phyloP scores from a whole-genome alignment of 2,113 vertebrate species.

The Oenanthe oenanthe region DNA sequence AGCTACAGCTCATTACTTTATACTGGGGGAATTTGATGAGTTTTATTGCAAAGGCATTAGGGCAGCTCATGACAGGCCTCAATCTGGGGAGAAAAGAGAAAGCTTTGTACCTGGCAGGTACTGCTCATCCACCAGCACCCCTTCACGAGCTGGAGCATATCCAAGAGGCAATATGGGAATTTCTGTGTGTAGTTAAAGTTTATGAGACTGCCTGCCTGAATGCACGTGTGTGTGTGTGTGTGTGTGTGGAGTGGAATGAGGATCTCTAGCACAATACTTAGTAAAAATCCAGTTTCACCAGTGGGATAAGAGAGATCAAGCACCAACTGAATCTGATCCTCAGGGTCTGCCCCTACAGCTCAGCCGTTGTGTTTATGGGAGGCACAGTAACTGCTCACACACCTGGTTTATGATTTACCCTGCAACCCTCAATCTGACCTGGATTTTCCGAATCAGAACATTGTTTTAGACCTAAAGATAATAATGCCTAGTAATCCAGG shows the following conservation, averaged over 20 bases:
- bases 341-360: not conserved
- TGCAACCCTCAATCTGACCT: not conserved
- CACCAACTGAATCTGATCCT: not conserved
- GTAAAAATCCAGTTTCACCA: constrained; percentile 7
- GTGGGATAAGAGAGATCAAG: not conserved
- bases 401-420: not conserved
- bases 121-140: not conserved
- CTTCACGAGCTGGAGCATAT: not conserved
- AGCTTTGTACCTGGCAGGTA: constrained; percentile 31
- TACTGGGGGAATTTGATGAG: constrained; percentile 6
- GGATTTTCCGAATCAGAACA: constrained; percentile 30
- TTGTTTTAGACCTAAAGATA: constrained; percentile 13
- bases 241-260: not conserved
- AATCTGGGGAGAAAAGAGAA: not conserved
- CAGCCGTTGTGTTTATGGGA: not conserved
- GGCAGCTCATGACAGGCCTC: constrained; percentile 1
- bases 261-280: not conserved
- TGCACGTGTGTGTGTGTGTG: not conserved
- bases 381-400: not conserved
- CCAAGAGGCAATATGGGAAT: constrained; percentile 37
- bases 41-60: constrained; percentile 21
- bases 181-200: constrained; percentile 33
- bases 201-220: constrained; percentile 22
- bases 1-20: not conserved
- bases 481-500: not conserved